Conservation (phyloP, 2,113 vertebrate genomes). For the Acinonyx jubatus region DNA sequence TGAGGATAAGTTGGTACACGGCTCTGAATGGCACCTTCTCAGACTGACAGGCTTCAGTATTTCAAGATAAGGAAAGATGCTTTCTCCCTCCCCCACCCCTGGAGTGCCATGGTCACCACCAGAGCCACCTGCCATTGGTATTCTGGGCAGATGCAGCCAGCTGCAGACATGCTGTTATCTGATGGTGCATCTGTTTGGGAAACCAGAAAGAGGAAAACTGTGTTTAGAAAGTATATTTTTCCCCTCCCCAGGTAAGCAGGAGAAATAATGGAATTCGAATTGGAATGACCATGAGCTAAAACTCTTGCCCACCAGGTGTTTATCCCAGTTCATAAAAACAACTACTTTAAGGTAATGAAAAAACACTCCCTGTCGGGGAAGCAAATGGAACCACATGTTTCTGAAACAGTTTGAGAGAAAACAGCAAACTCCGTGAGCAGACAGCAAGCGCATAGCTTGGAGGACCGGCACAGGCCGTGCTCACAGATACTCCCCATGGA, state of each 20-base stretch:
- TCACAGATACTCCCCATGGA: background rate
- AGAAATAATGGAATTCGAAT: slow-evolving; percentile 65
- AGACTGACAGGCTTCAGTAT: background rate
- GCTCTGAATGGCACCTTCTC: background rate
- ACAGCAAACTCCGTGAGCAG: background rate
- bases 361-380: slow-evolving; percentile 63
- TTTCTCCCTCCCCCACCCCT: background rate
- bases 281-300: slow-evolving; percentile 51
- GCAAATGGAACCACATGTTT: slow-evolving; percentile 58
- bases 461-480: background rate
- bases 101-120: background rate
- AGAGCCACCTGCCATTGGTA: background rate
- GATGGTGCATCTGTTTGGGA: slow-evolving; percentile 10
- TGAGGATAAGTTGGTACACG: background rate
- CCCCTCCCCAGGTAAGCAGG: slow-evolving; percentile 62
- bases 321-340: slow-evolving; percentile 66
- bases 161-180: slow-evolving; percentile 26
- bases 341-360: slow-evolving; percentile 67
- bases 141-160: background rate
- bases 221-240: slow-evolving; percentile 51
- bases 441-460: background rate
- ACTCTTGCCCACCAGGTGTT: slow-evolving; percentile 68
- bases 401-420: slow-evolving; percentile 57
- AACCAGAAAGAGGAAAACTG: slow-evolving; percentile 34
- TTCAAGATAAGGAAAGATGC: background rate